These are phyloP conservation scores for Corvus hawaiiensis DNA, from an alignment of 2,113 vertebrate genomes.

Conservation along the genomic window DNA sequence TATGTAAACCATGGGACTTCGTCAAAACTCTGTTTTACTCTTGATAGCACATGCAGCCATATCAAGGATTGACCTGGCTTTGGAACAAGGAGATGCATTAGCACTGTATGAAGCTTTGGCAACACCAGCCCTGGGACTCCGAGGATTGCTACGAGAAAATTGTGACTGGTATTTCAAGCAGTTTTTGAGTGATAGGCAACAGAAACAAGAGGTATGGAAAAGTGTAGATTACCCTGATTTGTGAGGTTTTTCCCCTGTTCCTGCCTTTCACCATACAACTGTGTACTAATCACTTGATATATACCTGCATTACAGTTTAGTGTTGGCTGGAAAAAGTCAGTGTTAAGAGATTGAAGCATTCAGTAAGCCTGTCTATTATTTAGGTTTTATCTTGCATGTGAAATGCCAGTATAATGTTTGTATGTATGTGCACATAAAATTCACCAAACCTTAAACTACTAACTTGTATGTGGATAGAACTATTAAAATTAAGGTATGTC, in stretches of 20 bases:
- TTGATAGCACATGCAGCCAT: slow-evolving; percentile 79
- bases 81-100: slow-evolving; percentile 71
- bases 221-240: not conserved
- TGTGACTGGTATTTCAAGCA: slow-evolving; percentile 95
- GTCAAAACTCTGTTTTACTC: not conserved
- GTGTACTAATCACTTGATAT: not conserved
- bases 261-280: not conserved
- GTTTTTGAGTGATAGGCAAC: slow-evolving; percentile 79
- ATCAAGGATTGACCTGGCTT: slow-evolving; percentile 75
- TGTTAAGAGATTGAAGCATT: not conserved
- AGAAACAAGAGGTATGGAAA: slow-evolving; percentile 82
- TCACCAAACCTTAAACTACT: not conserved
- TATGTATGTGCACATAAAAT: not conserved
- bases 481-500: not conserved
- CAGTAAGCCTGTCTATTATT: not conserved
- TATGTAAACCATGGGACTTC: not conserved
- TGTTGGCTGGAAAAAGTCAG: not conserved
- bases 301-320: not conserved
- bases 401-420: not conserved
- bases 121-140: slow-evolving; percentile 78
- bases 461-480: not conserved
- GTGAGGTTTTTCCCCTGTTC: not conserved
- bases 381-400: not conserved
- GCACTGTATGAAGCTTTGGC: slow-evolving; percentile 78
- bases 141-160: slow-evolving; percentile 81